Base-by-base conservation (phyloP, 1,140 invertebrate genomes). In the Philotrypesis tridentata region DNA sequence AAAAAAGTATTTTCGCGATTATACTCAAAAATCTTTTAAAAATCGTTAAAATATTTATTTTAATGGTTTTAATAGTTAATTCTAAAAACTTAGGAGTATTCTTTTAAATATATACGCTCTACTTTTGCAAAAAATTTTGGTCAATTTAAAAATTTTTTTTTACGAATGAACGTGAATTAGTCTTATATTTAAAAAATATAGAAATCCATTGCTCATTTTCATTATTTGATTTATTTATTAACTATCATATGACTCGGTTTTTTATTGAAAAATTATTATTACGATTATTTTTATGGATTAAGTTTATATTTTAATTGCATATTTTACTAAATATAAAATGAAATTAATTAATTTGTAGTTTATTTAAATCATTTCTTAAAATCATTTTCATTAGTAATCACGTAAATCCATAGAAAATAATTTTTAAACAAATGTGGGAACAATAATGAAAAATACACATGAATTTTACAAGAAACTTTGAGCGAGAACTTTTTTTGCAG, bases 141-240 rank as follows among this genome's bases (percentile, higher is more conserved):
- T n/a, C n/a, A n/a, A n/a, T n/a, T n/a, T n/a, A n/a, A n/a, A n/a
- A n/a, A n/a, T n/a, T n/a, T n/a, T n/a, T n/a, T n/a, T n/a, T n/a
- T n/a, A n/a, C n/a, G n/a, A n/a, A n/a, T n/a, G n/a, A n/a, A n/a
- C n/a, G n/a, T n/a, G n/a, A n/a, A n/a, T n/a, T n/a, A n/a, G n/a
- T n/a, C n/a, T n/a, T 70, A 37, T 70, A 60, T 72, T 71, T 61
- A 3, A 40, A 60, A 60, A 27, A 72, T 21, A 55, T 55, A 55
- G 48, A 55, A 55, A 17, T 5, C 17, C 48, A 70, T 82, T 77
- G 31, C 29, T 80, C 61, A 48, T 80, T 71, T 1, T 70, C 48
- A 76, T 76, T 71, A 6, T 68, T 75, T 29, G n/a, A 77, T 76
- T 76, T 82, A 71, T 77, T 82, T 82, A 82, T 61, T 75, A 65